A percentile compares a stretch with the other conserved stretches of the same genome.
phyloP scores from a whole-genome alignment of 92 coral and sea anemone species.

The Actinostola sp. region DNA sequence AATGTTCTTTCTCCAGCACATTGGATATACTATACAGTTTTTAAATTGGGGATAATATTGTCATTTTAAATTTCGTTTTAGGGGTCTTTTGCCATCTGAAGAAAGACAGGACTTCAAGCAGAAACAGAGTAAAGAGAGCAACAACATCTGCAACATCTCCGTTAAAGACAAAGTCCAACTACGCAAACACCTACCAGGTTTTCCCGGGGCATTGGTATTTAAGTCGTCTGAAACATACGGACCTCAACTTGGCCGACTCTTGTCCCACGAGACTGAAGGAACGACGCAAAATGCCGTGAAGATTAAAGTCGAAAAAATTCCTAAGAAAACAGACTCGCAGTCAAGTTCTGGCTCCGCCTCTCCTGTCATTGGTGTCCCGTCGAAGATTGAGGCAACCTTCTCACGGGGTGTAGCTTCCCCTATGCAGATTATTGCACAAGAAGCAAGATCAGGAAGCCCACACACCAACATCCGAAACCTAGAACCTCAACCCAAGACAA shows the following conservation, averaged over 20 bases:
- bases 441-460: constrained; percentile 61
- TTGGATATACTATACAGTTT: too few relatives aligned
- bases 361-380: constrained; percentile 11
- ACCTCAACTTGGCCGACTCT: constrained; percentile 73
- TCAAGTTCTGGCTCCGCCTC: constrained; percentile 6
- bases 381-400: constrained; percentile 5
- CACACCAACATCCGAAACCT: constrained; percentile 60
- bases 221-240: constrained; percentile 71
- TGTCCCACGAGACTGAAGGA: constrained; percentile 77
- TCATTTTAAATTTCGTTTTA: constrained; percentile 1
- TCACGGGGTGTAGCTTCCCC: constrained; percentile 38
- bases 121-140: constrained; percentile 75
- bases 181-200: constrained; percentile 81
- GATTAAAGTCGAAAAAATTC: constrained; percentile 68
- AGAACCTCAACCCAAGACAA: constrained; percentile 14
- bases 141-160: constrained; percentile 58
- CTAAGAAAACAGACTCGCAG: constrained; percentile 11
- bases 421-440: constrained; percentile 23
- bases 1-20: too few relatives aligned
- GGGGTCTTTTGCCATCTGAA: constrained; percentile 89
- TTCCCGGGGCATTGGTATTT: constrained; percentile 91
- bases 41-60: too few relatives aligned
- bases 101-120: constrained; percentile 87
- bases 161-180: constrained; percentile 82
- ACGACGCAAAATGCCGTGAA: constrained; percentile 53